Conservation (phyloP, 2,113 vertebrate species). For the Protobothrops mucrosquamatus region DNA sequence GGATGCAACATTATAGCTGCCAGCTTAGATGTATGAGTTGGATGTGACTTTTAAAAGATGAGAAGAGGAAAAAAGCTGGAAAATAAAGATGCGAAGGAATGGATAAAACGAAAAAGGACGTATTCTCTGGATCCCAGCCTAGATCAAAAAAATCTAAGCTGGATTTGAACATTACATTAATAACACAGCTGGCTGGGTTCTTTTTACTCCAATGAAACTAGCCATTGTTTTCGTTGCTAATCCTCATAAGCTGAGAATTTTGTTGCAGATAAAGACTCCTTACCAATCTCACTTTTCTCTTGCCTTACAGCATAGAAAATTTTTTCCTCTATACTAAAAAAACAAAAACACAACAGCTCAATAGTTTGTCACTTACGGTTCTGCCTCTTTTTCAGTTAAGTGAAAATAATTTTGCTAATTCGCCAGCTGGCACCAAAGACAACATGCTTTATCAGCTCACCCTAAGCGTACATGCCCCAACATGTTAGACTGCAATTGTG, state of each 20-base stretch:
- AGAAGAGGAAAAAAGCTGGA: background rate
- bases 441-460: background rate
- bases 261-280: background rate
- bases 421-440: background rate
- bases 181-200: background rate
- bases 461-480: background rate
- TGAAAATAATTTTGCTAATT: constrained; percentile 2
- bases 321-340: background rate
- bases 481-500: constrained; percentile 7
- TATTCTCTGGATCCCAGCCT: background rate
- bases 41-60: background rate
- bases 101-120: background rate
- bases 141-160: background rate
- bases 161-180: background rate
- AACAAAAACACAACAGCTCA: background rate
- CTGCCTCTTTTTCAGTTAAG: background rate
- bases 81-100: background rate
- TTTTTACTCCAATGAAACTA: background rate
- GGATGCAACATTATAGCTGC: background rate
- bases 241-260: background rate
- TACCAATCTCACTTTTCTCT: background rate
- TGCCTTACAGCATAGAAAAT: background rate
- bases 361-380: background rate
- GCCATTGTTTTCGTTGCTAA: background rate
- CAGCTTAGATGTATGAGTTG: background rate